Base-by-base conservation (phyloP, 2,797 vertebrate genomes). In the Hydrolagus colliei region DNA sequence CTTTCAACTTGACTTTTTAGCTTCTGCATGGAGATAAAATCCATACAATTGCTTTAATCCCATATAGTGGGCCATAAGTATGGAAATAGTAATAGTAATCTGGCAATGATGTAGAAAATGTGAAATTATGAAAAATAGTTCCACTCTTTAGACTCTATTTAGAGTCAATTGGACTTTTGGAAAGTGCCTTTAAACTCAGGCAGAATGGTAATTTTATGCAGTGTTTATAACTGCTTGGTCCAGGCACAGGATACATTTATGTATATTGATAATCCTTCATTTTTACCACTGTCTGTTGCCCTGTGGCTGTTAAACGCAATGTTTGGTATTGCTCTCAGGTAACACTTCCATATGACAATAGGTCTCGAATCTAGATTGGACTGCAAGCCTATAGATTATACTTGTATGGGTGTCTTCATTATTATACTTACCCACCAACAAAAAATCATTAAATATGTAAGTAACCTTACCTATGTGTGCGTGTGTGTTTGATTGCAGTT, bases 61-160 rank as follows among this genome's bases (percentile, higher is more conserved):
- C 16, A 18, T 84, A 7, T 20, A 1, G 9, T 27, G 20, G 41
- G 32, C 32, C 61, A n/a, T 59, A 76, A 35, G 7, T 18, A 35
- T 32, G 65, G 63, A 84, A 84, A 71, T 71, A 82, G 13, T 63
- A 13, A 12, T 80, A 27, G 13, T 12, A 12, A 80, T 41, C 32
- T 84, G 32, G 65, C n/a, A 65, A 84, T 84, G 32, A 9, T 84
- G 20, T 71, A 84, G 65, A 84, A 84, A 84, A 35, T 71, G 65
- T 35, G 13, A 84, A 41, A 71, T 84, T 71, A 84, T 71, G 16
- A 35, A n/a, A 84, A 41, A 41, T 71, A 41, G 32, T 84, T 71
- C 65, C 6, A 84, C 9, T 0, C 32, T 84, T 84, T 20, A 41
- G 65, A 71, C 41, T 52, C 41, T 52, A 52, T 68, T 41, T 41